phyloP scores from a whole-genome alignment of 2,888 invertebrate species.

The Stenotaenia linearis region DNA sequence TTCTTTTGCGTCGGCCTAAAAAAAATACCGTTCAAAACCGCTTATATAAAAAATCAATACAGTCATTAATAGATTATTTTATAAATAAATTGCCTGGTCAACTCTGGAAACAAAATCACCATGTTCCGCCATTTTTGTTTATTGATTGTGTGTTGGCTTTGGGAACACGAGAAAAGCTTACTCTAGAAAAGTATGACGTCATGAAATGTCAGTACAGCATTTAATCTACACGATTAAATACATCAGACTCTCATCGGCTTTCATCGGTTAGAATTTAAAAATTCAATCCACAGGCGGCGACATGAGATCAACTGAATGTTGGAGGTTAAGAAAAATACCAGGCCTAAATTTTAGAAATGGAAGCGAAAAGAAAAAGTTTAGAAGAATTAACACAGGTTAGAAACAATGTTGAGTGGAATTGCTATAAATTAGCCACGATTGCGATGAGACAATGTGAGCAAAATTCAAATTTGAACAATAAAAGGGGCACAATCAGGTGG shows the following conservation, averaged over 20 bases:
- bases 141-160: not conserved
- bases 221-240: not conserved
- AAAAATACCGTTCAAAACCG: not conserved
- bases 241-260: not conserved
- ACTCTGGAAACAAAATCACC: not conserved
- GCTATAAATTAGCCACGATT: not conserved
- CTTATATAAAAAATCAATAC: not conserved
- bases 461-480: not conserved
- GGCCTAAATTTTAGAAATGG: not conserved
- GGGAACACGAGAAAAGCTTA: not conserved
- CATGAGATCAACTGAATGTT: not conserved
- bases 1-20: not conserved
- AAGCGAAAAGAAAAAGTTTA: not conserved
- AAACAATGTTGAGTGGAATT: not conserved
- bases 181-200: not conserved
- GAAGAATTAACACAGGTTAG: slow-evolving; percentile 4
- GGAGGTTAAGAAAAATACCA: not conserved
- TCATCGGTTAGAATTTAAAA: not conserved
- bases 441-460: not conserved
- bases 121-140: not conserved
- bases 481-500: not conserved
- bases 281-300: not conserved
- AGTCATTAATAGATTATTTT: not conserved
- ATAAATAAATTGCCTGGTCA: not conserved
- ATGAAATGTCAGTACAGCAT: not conserved